Conservation (phyloP, 2,113 vertebrate genomes). For the Columba janthina region DNA sequence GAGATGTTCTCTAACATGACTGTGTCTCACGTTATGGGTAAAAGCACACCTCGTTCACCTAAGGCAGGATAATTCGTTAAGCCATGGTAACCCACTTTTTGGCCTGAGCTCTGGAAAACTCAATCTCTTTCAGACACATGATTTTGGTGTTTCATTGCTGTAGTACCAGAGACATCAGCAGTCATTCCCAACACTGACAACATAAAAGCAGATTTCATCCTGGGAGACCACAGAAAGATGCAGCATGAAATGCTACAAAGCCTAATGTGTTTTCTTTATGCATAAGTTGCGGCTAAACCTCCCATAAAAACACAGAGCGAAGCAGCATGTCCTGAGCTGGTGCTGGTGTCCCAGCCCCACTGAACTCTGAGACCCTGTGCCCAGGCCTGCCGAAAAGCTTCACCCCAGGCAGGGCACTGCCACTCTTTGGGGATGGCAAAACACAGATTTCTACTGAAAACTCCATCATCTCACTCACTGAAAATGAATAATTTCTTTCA, state of each 20-base stretch:
- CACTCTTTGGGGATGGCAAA: background rate
- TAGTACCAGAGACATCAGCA: background rate
- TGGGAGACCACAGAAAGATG: background rate
- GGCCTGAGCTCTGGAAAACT: background rate
- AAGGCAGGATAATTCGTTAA: background rate
- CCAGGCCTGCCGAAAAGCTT: background rate
- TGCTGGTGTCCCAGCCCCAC: rapidly evolving
- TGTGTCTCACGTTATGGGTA: background rate
- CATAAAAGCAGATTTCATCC: background rate
- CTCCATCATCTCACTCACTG: background rate
- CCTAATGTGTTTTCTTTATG: rapidly evolving
- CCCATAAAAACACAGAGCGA: background rate
- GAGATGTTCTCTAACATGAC: rapidly evolving
- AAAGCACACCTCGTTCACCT: background rate
- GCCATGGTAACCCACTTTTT: background rate
- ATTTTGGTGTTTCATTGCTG: background rate
- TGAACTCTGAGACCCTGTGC: rapidly evolving
- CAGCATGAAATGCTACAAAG: background rate
- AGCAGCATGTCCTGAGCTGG: background rate
- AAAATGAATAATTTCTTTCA: background rate
- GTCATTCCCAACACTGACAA: background rate
- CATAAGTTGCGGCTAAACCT: background rate
- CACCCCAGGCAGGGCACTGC: background rate
- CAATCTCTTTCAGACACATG: rapidly evolving
- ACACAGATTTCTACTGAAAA: background rate